A percentile compares a stretch with the other conserved stretches of the same genome.
Evolutionary conservation across 2,113 vertebrate genomes (phyloP).

Genomic region (Equus quagga): DNA sequence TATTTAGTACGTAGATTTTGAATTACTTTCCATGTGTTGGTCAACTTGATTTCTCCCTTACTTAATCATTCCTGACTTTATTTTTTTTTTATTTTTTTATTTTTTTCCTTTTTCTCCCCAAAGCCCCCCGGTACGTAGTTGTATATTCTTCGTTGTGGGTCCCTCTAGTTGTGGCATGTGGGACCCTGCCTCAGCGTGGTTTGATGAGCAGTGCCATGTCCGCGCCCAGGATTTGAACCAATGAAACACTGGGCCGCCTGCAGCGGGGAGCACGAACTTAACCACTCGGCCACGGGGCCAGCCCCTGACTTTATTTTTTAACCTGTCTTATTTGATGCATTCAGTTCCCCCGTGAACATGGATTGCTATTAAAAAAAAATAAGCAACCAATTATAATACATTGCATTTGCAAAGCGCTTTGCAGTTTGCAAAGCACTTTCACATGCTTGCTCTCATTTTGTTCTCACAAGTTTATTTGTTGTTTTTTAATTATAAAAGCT

Average conservation of each 20-base stretch:
- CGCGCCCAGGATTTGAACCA: no score
- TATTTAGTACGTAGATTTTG: slow-evolving; percentile 31
- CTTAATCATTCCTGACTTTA: slow-evolving; percentile 32
- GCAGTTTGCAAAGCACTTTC: slow-evolving; percentile 56
- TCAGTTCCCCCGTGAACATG: background rate
- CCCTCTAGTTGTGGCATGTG: no score
- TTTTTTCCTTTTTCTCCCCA: no score
- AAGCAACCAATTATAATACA: slow-evolving; percentile 34
- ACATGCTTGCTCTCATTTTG: slow-evolving; percentile 38
- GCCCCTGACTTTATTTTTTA: background rate
- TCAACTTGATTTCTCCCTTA: slow-evolving; percentile 44
- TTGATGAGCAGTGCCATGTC: no score
- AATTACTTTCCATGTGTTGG: background rate
- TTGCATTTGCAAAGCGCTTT: slow-evolving; percentile 55
- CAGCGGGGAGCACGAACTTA: no score
- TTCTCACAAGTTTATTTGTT: slow-evolving; percentile 27
- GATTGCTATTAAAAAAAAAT: slow-evolving; percentile 47
- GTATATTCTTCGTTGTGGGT: no score
- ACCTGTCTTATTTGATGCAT: background rate
- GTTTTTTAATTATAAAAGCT: slow-evolving; percentile 65
- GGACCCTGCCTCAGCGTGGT: no score
- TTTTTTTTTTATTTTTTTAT: background rate
- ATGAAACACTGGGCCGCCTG: no score
- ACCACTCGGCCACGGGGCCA: no score
- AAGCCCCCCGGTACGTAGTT: no score